These are phyloP conservation scores for Zosterops japonicus DNA, from an alignment of 2,113 vertebrate species.

Conservation along the genomic window DNA sequence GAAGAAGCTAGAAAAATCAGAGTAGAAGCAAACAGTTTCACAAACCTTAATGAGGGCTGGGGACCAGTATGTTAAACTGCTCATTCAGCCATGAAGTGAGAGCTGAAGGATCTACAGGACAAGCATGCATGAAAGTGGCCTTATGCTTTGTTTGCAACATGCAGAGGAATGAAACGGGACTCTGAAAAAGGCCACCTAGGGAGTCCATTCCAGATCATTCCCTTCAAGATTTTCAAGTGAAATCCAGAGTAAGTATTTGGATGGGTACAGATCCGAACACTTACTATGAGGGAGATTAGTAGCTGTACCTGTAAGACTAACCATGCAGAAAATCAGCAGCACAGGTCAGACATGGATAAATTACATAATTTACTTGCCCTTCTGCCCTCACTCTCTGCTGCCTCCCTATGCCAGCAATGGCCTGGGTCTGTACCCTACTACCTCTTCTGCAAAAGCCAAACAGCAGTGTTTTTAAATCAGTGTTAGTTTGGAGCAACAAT, in stretches of 20 bases:
- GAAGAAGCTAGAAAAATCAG: neutral
- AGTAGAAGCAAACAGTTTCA: neutral
- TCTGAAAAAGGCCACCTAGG: neutral
- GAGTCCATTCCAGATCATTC: neutral
- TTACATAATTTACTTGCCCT: neutral
- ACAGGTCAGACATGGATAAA: neutral
- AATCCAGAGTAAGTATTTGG: neutral
- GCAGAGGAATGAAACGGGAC: neutral
- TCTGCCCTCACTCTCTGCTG: neutral
- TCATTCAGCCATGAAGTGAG: neutral
- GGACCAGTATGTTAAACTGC: neutral
- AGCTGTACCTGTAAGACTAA: neutral
- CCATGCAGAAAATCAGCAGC: neutral
- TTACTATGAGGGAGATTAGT: neutral
- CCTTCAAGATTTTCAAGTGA: neutral
- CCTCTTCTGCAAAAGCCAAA: neutral
- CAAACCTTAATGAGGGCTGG: neutral
- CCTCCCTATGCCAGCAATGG: fast-evolving
- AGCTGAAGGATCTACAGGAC: neutral
- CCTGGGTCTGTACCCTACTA: neutral
- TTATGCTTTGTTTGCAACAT: neutral
- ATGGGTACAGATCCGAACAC: neutral
- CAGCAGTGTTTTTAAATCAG: neutral
- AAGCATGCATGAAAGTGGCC: neutral
- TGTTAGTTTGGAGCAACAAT: neutral